Evolutionary conservation across 2,888 invertebrate species (phyloP), one percentile per base, ranked within the genome.

Genomic region (Nyleta sp.): DNA sequence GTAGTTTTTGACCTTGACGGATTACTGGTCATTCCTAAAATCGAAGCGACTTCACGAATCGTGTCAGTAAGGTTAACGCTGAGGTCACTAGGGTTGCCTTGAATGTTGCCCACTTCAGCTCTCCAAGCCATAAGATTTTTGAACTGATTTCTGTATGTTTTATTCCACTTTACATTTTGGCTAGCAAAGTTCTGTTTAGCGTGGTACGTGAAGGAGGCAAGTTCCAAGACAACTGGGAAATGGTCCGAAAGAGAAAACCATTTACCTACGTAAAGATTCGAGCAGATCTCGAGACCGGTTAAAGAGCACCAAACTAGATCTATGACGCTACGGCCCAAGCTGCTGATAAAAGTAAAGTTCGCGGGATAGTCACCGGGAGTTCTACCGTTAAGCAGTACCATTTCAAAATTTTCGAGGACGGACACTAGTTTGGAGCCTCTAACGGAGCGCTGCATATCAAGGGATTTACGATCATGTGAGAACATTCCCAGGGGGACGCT

Each of bases 241-340:
- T 57, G 57, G 10, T 57, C 57, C 11, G 57, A 57, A 1, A 8
- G 28, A 22, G 57, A 15, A 8, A 28, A 5, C 57, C 57, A 57
- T 4, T 22, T 13, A 2, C 1, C 2, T 1, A 40, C 35, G 5
- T 11, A 5, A 1, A 53, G 11, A 18, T 53, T 15, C 35, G 7
- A 5, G 8, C 22, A 57, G 4, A 24, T 15, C 6, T 15, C 15
- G 6, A 57, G 1, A 6, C 42, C 24, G 4, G 6, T 10, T 2
- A 28, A 6, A 5, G 59, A 44, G 11, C 59, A 42, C 57, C 57
- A 57, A 1, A 57, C 42, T 0, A 57, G 24, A 15, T 57, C 57
- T n/a, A 57, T 42, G 4, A 42, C 57, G 15, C 57, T 57, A 7
- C 15, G 15, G 10, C 57, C 57, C 4, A 6, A 2, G 4, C 10